Evolutionary conservation across 2,888 invertebrate species (phyloP).

Genomic region (Pardosa pseudoannulata): DNA sequence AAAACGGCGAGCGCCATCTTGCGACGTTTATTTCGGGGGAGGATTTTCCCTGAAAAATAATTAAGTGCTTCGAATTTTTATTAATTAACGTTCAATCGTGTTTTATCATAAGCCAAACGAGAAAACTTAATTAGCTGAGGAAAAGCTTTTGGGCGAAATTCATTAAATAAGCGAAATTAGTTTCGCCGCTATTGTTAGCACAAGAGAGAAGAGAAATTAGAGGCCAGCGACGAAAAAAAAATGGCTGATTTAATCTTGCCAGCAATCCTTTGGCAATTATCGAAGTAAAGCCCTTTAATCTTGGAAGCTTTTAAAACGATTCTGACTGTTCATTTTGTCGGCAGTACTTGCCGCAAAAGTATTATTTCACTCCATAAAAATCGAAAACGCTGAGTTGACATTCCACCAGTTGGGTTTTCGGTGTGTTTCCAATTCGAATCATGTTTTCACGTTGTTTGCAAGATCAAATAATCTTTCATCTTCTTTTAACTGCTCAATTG

Average conservation of each 20-base stretch:
- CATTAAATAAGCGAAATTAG: constrained; percentile 72
- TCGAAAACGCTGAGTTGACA: constrained; percentile 67
- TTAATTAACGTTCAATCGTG: constrained; percentile 72
- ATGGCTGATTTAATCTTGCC: constrained; percentile 65
- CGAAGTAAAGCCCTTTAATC: constrained; percentile 65
- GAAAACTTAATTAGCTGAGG: constrained; percentile 71
- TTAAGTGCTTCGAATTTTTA: constrained; percentile 71
- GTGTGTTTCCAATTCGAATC: constrained; percentile 24
- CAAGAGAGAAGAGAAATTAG: constrained; percentile 64
- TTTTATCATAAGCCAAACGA: constrained; percentile 72
- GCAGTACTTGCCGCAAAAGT: constrained; percentile 37
- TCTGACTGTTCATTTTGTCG: constrained; percentile 59
- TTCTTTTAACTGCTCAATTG: constrained; percentile 37
- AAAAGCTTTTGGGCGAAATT: constrained; percentile 67
- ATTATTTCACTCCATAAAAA: constrained; percentile 47
- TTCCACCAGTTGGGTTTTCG: constrained; percentile 20
- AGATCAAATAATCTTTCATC: constrained; percentile 35
- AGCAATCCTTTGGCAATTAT: constrained; percentile 63
- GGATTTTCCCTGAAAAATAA: constrained; percentile 64
- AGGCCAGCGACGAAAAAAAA: constrained; percentile 29
- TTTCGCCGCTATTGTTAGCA: constrained; percentile 67
- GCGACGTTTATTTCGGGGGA: constrained; percentile 13
- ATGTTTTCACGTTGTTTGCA: background rate
- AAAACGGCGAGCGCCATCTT: constrained; percentile 25
- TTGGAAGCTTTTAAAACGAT: constrained; percentile 70